Percentiles rank a stretch among this genome's conserved stretches.
Evolutionary conservation across 2,888 invertebrate genomes (phyloP).

Genomic region (Hemithea aestivaria): DNA sequence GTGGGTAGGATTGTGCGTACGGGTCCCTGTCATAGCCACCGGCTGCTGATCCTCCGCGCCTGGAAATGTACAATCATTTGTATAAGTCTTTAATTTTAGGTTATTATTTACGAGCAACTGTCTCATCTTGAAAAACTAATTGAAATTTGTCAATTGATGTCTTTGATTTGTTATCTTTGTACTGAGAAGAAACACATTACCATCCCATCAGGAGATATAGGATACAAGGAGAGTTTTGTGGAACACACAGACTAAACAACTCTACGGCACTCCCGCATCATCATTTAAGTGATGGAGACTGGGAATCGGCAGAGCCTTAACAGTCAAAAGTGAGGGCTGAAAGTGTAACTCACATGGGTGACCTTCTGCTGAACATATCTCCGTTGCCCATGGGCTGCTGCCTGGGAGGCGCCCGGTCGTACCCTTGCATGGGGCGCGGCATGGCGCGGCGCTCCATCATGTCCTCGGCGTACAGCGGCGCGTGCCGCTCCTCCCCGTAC

Average conservation of each 20-base stretch:
- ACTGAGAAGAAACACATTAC: too few species aligned
- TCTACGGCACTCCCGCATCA: too few species aligned
- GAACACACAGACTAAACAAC: too few species aligned
- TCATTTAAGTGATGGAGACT: too few species aligned
- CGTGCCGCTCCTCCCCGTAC: slow-evolving; percentile 48
- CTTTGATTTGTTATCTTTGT: too few species aligned
- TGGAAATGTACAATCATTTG: slow-evolving; percentile 32
- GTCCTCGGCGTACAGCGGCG: slow-evolving; percentile 58
- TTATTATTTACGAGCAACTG: too few species aligned
- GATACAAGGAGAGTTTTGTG: too few species aligned
- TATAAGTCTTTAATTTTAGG: too few species aligned
- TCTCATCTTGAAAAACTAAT: too few species aligned
- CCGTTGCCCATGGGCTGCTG: slow-evolving; percentile 60
- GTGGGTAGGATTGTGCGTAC: slow-evolving; percentile 69
- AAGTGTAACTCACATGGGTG: slow-evolving; percentile 60
- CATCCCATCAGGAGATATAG: too few species aligned
- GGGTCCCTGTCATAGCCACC: slow-evolving; percentile 72
- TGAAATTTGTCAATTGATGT: too few species aligned
- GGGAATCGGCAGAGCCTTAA: too few species aligned
- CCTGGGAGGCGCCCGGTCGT: slow-evolving; percentile 56
- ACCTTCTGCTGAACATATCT: slow-evolving; percentile 73
- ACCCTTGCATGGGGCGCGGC: slow-evolving; percentile 49
- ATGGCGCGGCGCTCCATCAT: slow-evolving; percentile 56
- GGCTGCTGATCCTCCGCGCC: slow-evolving; percentile 62
- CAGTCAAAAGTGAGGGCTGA: background rate